phyloP scores from a whole-genome alignment of 2,113 vertebrate genomes.

The Bombycilla garrulus region DNA sequence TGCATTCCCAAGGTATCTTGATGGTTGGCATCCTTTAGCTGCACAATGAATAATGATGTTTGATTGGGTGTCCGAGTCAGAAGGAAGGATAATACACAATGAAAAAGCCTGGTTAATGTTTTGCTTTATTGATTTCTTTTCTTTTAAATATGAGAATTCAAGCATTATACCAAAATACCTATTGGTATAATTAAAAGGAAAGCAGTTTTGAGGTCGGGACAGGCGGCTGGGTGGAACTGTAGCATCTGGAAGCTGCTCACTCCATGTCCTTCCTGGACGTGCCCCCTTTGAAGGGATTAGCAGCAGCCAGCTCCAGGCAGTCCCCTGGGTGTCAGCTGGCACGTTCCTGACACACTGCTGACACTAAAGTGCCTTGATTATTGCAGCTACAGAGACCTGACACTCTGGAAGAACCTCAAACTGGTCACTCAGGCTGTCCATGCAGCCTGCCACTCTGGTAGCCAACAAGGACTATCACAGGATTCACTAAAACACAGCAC shows the following conservation, averaged over 20 bases:
- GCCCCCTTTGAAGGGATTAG: background rate
- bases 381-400: background rate
- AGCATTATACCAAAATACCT: background rate
- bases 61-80: background rate
- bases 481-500: background rate
- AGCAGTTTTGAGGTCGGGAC: background rate
- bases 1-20: background rate
- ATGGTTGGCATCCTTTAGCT: background rate
- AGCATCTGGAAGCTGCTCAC: background rate
- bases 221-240: background rate
- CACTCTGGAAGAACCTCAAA: background rate
- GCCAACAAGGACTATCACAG: background rate
- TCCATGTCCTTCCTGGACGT: accelerated
- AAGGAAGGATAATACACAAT: background rate
- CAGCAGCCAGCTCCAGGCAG: background rate
- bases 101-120: background rate
- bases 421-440: background rate
- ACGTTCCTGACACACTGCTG: background rate
- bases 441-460: accelerated
- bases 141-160: background rate
- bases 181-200: background rate
- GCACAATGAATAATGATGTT: background rate
- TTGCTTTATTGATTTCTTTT: background rate
- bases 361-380: background rate
- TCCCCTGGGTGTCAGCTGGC: background rate